Evolutionary conservation across 2,113 vertebrate genomes (phyloP), one percentile per base, ranked within the genome.

Genomic region (Xerus inauris): DNA sequence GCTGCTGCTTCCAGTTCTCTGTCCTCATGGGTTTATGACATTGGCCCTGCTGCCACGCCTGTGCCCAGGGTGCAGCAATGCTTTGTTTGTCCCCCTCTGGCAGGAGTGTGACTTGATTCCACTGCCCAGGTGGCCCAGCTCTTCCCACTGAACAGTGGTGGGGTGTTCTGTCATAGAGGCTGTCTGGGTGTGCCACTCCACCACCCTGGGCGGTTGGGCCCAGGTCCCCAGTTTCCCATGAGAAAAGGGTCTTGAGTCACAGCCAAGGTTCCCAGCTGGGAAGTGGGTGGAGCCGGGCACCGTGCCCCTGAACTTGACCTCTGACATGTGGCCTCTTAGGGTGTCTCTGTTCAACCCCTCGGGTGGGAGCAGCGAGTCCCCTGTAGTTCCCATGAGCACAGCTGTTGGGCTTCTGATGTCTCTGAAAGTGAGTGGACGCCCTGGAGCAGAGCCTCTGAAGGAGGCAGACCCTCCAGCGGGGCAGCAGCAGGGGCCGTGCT

Each of bases 341-440:
- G 69, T n/a, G 5, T 40, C 80, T 16, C 90, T 8, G 32, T 8
- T 40, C 8, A 22, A 6, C 40, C 26, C 11, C 38, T 45, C 13
- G 26, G 19, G 26, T 35, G 8, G 28, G 35, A 47, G 51, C 38
- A 0, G 6, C 3, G 73, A 22, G 1, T 4, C 59, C 65, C 30
- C 57, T 59, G n/a, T 26, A 3, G 49, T 12, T 26, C 11, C 17
- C 24, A 3, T 0, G 3, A 3, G 6, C 5, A 6, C 51, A 17
- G 13, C 30, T 22, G 94, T 38, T 47, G 17, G 47, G 69, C 59
- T 40, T 16, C 4, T 16, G 3, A 0, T 1, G 40, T 28, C 17
- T 5, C 28, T 16, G 65, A n/a, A 35, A 12, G 65, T 8, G 1
- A 35, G 30, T 14, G 30, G 64, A 65, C 64, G 32, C 30, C 9